Evolutionary conservation across 2,797 vertebrate species (phyloP), one percentile per base, ranked within the genome.

Genomic region (Enteromius mattozi): DNA sequence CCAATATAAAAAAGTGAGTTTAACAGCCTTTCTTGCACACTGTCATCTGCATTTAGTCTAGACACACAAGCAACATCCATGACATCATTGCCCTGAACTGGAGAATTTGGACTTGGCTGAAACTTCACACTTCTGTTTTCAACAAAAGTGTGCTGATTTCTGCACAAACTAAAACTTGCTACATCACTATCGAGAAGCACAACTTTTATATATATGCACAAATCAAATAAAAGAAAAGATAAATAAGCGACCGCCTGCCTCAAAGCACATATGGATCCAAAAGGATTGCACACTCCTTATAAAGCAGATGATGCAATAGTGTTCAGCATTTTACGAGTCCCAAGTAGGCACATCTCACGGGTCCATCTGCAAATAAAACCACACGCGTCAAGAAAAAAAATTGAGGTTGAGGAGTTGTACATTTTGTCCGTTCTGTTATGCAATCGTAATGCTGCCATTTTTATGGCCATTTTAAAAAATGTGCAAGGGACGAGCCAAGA

Each of bases 81-180:
- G 92, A 94, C 94, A 92, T 94, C 93, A 94, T 92, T 86, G 89
- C 69, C 85, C 82, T 19, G 59, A 91, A 89, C 91, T 86, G 66
- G 76, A 89, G 87, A 89, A 89, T 88, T 89, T 70, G 78, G 80
- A 63, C 81, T 61, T 37, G 10, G 59, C 68, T 85, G 79, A 85
- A 85, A 71, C 75, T 74, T 71, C 61, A 54, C 24, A 76, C 71
- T 88, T 88, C 83, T 86, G 84, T 89, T 90, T 89, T 87, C 42
- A 68, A 56, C 47, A 33, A 83, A 76, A 45, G 63, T 24, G 27
- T 4, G 83, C 89, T 91, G 92, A 88, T 91, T 92, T 92, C 86
- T 85, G 87, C 86, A 82, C 59, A 66, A 69, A 66, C 12, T 35
- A 16, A 54, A 33, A 61, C 27, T 76, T 33, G 6, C 47, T 42